Percentiles rank a stretch among this genome's conserved stretches.
phyloP scores from a whole-genome alignment of 2,888 invertebrate genomes.

The Ischnus inquisitorius region DNA sequence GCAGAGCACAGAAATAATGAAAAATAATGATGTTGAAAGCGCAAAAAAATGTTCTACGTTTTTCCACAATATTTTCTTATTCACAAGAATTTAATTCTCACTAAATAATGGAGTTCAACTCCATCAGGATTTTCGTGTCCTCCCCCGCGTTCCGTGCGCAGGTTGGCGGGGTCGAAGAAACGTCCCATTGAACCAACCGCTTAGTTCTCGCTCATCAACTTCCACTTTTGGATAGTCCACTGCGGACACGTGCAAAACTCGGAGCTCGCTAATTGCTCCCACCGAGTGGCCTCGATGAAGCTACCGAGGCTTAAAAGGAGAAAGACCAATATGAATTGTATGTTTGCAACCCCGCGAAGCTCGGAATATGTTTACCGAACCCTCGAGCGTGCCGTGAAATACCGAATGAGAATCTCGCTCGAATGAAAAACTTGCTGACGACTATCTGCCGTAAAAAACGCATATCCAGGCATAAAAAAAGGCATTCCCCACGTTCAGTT shows the following conservation, averaged over 20 bases:
- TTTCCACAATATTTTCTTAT: not conserved
- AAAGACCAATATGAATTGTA: constrained; percentile 41
- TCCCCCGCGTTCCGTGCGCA: not conserved
- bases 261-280: constrained; percentile 41
- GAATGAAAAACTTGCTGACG: constrained; percentile 39
- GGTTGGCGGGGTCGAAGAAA: not conserved
- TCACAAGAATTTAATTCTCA: not conserved
- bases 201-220: constrained; percentile 7
- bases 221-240: constrained; percentile 14
- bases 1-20: not conserved
- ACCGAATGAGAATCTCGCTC: constrained; percentile 54
- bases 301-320: constrained; percentile 1
- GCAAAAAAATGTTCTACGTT: not conserved
- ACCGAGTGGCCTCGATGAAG: constrained; percentile 30
- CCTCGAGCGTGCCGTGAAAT: constrained; percentile 44
- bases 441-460: not conserved
- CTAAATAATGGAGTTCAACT: too few relatives aligned
- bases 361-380: constrained; percentile 54
- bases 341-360: constrained; percentile 19
- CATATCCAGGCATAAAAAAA: too few relatives aligned
- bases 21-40: not conserved
- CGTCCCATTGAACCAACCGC: not conserved
- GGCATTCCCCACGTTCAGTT: too few relatives aligned
- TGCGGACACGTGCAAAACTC: constrained; percentile 23
- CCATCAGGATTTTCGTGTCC: too few relatives aligned